Percentiles rank a stretch among this genome's conserved stretches.
Evolutionary conservation across 64 coral and sea anemone species (phyloP).

Genomic region (Dendronephthya gigantea): DNA sequence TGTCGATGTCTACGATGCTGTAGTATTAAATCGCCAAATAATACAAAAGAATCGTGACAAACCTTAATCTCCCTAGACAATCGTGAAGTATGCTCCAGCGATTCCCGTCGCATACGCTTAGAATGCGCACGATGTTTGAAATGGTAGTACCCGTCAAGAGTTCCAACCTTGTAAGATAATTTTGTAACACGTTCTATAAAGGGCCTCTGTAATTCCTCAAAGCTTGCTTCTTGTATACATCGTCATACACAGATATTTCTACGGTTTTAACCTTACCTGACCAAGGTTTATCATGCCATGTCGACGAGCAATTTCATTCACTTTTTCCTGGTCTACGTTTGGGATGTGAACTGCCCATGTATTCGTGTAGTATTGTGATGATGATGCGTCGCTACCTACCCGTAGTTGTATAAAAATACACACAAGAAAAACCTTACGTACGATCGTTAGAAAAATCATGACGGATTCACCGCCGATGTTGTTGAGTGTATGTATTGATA

Average conservation of each 20-base stretch:
- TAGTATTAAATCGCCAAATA: too few species aligned
- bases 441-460: not conserved
- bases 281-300: constrained; percentile 73
- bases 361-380: constrained; percentile 54
- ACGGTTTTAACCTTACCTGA: constrained; percentile 44
- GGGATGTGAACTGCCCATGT: constrained; percentile 66
- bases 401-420: constrained; percentile 25
- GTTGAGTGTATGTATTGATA: not conserved
- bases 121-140: constrained; percentile 71
- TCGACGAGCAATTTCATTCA: constrained; percentile 56
- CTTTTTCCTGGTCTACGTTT: constrained; percentile 47
- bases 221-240: too few species aligned
- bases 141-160: constrained; percentile 70
- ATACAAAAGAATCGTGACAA: not conserved
- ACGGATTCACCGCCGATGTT: not conserved
- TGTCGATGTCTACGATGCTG: too few species aligned
- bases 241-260: not conserved
- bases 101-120: constrained; percentile 47
- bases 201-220: too few species aligned
- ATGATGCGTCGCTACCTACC: not conserved
- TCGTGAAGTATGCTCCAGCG: constrained; percentile 39
- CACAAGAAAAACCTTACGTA: not conserved
- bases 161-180: constrained; percentile 54
- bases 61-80: constrained; percentile 48
- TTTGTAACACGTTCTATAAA: not conserved